Evolutionary conservation across 2,888 invertebrate species (phyloP), one percentile per base, ranked within the genome.

Genomic region (Melinaea marsaeus): DNA sequence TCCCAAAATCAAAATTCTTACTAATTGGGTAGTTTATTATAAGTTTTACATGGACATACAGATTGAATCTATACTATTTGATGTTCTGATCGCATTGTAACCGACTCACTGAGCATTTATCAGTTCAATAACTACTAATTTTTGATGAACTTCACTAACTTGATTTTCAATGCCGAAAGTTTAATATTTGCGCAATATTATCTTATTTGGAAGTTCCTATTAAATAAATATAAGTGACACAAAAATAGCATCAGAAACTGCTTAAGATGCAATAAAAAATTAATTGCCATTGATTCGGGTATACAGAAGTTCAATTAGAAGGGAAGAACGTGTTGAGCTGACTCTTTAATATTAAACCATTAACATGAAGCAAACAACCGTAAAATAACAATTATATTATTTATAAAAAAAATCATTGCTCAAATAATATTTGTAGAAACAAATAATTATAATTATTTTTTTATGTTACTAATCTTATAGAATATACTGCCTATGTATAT

Each of bases 281-380:
- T 6, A 5, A 22, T 22, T 22, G 22, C 22, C 22, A 51, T 32
- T 22, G 22, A 51, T 9, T 51, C 22, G 11, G 51, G 5, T 32
- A 11, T 51, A 51, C 51, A 32, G 22, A 51, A 32, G 32, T 51
- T 32, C 51, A 51, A 51, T 51, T 51, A 51, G 32, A 9, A 42
- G 22, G 42, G 42, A 42, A 42, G 51, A 51, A 51, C 6, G n/a
- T 51, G 51, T 51, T 51, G 51, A 51, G 22, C 51, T 6, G 51
- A 32, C 32, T 51, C 6, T 51, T 51, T 6, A 51, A 51, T 51
- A 51, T 51, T 32, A 51, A 32, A 3, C 4, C 22, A 22, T 22
- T 22, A 22, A 22, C 22, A 22, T 22, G 9, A 9, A 22, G 32
- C 7, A 2, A 42, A 2, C 9, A 42, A 42, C 42, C 9, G 9